Evolutionary conservation across 2,888 invertebrate genomes (phyloP), one percentile per base, ranked within the genome.

Genomic region (Napeogenes sylphis): DNA sequence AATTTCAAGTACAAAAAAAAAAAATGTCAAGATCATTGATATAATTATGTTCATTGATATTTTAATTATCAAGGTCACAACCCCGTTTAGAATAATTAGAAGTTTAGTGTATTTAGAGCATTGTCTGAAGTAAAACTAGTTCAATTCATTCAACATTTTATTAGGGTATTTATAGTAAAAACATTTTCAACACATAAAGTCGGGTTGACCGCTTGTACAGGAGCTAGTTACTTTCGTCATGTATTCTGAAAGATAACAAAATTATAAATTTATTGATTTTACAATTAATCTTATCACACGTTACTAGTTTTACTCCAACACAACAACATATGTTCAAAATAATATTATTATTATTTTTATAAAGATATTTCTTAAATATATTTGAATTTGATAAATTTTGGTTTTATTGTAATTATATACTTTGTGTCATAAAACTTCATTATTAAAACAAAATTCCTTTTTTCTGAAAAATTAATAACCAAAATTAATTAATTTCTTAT

Each of bases 241-340:
- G 71, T 75, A 86, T 65, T 81, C 86, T 86, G 84, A 80, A 87
- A 85, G 68, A 71, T 72, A 75, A 70, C 54, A 47, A 62, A 53
- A 57, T 46, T 58, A 55, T 58, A 47, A 64, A 60, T 55, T 46
- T 35, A 58, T 30, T 21, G 10, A 60, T 63, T 63, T 59, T 51
- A 56, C 58, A 55, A 53, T 47, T 62, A 45, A 32, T 47, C 12
- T 21, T 33, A 45, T 51, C 14, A 30, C 12, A 56, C 54, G 10
- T 10, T 3, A 58, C 57, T 65, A 67, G 71, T 74, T 76, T 75
- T 74, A 77, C 77, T 76, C 74, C 75, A 73, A 74, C 67, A 64
- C 61, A 63, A 66, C 45, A 63, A 14, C 57, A 14, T 4, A 53
- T 13, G 8, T 21, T 13, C 51, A 8, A 21, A 32, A 8, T 21